phyloP scores from a whole-genome alignment of 2,888 invertebrate species.

The Julus scandinavius region DNA sequence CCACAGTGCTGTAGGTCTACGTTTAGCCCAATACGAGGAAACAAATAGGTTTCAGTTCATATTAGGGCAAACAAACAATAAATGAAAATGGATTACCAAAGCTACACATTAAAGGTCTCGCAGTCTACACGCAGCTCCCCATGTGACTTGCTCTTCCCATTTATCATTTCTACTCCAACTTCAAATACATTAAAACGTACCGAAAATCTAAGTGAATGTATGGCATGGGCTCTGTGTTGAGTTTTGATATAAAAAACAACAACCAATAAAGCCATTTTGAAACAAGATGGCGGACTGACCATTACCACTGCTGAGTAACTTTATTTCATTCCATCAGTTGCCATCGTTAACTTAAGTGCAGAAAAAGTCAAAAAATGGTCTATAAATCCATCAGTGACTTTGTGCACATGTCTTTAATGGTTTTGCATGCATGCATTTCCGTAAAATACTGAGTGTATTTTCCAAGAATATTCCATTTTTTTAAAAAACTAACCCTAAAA shows the following conservation, averaged over 20 bases:
- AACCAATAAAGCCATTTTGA: background rate
- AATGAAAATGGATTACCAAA: constrained; percentile 28
- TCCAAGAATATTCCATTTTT: background rate
- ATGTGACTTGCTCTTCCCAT: background rate
- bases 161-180: background rate
- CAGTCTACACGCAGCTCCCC: background rate
- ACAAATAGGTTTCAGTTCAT: background rate
- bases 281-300: background rate
- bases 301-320: too few species aligned
- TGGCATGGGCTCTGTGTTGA: background rate
- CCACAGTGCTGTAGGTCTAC: background rate
- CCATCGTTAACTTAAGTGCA: too few species aligned
- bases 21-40: background rate
- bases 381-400: background rate
- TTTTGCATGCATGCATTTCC: background rate
- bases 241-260: too few species aligned
- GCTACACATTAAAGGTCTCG: background rate
- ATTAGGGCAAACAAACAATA: background rate
- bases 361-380: background rate
- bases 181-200: background rate
- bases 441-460: background rate
- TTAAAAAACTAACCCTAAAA: too few species aligned
- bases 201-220: background rate
- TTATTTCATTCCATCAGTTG: too few species aligned
- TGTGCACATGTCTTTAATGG: background rate